These are phyloP conservation scores for Drosophila paucipuncta DNA, from an alignment of 2,888 invertebrate genomes.

Conservation along the genomic window DNA sequence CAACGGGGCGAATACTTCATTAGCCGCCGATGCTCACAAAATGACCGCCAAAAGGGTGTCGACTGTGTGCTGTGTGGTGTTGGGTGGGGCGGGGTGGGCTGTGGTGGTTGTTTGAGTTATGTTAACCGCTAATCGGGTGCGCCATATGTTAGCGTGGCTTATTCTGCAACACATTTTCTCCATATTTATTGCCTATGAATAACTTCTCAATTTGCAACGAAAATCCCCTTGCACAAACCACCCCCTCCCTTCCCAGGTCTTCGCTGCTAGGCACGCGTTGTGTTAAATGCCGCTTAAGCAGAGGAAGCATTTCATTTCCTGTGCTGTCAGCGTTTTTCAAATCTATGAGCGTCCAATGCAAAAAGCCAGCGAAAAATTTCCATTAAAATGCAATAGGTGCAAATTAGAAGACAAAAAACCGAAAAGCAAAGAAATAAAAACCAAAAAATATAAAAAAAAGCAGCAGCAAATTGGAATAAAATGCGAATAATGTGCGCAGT, in stretches of 20 bases:
- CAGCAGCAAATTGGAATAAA: conserved; percentile 36
- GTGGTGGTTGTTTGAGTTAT: conserved; percentile 22
- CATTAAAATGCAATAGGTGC: conserved; percentile 78
- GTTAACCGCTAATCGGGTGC: conserved; percentile 59
- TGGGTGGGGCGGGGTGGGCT: no score
- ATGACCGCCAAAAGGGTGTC: conserved; percentile 1
- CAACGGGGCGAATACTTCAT: conserved; percentile 61
- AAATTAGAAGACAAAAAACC: conserved; percentile 70
- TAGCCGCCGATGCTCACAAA: conserved; percentile 34
- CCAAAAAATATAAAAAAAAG: background rate
- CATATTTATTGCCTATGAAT: conserved; percentile 68
- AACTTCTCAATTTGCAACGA: conserved; percentile 27
- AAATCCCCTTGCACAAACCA: background rate
- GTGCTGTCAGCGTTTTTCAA: conserved; percentile 82
- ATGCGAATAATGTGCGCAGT: conserved; percentile 4
- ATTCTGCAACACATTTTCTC: conserved; percentile 42
- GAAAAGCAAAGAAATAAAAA: background rate
- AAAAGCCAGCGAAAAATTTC: conserved; percentile 63
- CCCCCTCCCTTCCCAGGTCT: accelerated
- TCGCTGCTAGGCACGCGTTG: background rate
- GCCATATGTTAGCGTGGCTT: conserved; percentile 77
- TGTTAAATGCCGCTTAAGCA: conserved; percentile 25
- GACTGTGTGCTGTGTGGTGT: background rate
- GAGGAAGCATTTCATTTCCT: conserved; percentile 83
- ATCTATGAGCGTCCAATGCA: conserved; percentile 81